These are phyloP conservation scores for Megaceryle maxima DNA, from an alignment of 2,113 vertebrate genomes.

Conservation along the genomic window DNA sequence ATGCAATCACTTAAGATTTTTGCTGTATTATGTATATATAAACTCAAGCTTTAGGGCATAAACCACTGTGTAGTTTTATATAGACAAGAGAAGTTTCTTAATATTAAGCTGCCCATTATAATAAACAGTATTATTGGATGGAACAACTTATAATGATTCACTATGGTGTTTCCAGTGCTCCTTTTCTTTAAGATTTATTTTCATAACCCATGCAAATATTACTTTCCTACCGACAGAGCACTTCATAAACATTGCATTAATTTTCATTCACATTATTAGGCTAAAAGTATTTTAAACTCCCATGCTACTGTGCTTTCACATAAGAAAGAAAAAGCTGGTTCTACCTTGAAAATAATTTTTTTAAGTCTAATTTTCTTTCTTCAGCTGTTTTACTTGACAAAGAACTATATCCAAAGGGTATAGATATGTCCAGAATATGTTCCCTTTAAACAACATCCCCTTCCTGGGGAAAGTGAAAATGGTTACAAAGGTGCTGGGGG, in stretches of 20 bases:
- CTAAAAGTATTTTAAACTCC: background rate
- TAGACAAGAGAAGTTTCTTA: background rate
- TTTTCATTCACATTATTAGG: background rate
- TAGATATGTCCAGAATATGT: background rate
- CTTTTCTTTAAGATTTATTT: background rate
- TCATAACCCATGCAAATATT: background rate
- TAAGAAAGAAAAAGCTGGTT: background rate
- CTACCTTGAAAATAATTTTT: background rate
- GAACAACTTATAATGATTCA: background rate
- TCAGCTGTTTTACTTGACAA: constrained; percentile 24
- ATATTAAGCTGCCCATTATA: background rate
- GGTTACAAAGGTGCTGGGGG: background rate
- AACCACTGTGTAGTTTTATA: background rate
- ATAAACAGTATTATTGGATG: background rate
- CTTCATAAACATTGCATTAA: background rate
- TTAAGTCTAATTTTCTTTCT: constrained; percentile 40
- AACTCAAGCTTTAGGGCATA: constrained; percentile 10
- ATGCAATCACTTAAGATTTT: background rate
- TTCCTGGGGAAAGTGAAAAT: background rate
- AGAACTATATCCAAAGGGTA: background rate
- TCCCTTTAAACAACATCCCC: background rate
- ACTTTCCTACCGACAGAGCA: background rate
- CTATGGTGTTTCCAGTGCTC: background rate
- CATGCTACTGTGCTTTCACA: background rate
- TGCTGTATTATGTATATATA: background rate